Percentiles rank a stretch among this genome's conserved stretches.
These are phyloP conservation scores for Ptychochromis oligacanthus DNA, from an alignment of 2,113 vertebrate species.

Conservation along the genomic window DNA sequence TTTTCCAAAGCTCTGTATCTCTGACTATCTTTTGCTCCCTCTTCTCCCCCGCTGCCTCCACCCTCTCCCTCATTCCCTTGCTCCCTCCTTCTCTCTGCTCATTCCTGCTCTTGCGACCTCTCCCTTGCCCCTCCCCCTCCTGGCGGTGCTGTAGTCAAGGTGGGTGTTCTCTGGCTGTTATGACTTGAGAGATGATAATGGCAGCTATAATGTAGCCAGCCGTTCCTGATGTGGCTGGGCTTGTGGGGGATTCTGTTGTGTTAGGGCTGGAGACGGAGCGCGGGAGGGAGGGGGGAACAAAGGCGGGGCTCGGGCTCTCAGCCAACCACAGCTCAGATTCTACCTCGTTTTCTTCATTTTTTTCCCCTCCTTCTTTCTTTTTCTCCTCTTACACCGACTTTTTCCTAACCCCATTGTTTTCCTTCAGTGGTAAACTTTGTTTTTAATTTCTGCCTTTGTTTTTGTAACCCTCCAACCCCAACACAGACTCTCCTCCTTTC, in stretches of 20 bases:
- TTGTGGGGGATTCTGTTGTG: conserved; percentile 78
- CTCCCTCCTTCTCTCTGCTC: conserved; percentile 55
- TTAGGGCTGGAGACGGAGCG: conserved; percentile 66
- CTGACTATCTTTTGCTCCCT: conserved; percentile 45
- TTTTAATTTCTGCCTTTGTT: conserved; percentile 79
- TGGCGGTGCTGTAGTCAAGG: conserved; percentile 78
- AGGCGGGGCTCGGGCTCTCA: conserved; percentile 55
- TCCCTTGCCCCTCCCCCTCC: conserved; percentile 62
- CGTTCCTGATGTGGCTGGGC: conserved; percentile 82
- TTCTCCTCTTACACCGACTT: conserved; percentile 50
- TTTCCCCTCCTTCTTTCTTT: conserved; percentile 30
- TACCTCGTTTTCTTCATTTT: conserved; percentile 51
- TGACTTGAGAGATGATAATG: conserved; percentile 88
- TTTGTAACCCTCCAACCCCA: conserved; percentile 69
- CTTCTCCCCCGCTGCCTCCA: conserved; percentile 51
- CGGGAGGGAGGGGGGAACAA: neutral
- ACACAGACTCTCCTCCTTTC: conserved; percentile 52
- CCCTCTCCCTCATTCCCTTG: conserved; percentile 49
- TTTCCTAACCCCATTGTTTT: conserved; percentile 69
- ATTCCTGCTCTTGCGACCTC: conserved; percentile 56
- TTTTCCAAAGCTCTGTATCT: conserved; percentile 51
- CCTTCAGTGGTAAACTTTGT: conserved; percentile 79
- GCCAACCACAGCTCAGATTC: conserved; percentile 70
- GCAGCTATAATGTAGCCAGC: conserved; percentile 85
- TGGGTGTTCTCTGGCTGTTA: conserved; percentile 89